phyloP scores from a whole-genome alignment of 2,888 invertebrate genomes.

The Synanthedon formicaeformis region DNA sequence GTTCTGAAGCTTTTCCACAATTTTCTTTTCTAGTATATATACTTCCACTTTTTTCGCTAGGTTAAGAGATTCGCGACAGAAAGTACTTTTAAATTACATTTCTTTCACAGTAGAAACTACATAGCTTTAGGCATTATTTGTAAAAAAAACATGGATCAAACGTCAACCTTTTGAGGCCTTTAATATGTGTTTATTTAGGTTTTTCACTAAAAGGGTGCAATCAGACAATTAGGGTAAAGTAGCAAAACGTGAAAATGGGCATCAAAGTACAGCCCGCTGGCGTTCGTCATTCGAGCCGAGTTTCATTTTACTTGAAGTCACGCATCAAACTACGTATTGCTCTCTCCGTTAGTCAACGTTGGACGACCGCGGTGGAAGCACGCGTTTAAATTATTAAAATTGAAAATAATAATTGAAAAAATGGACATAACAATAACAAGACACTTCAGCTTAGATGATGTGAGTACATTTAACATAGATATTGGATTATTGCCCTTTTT shows the following conservation, averaged over 20 bases:
- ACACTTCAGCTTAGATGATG: constrained; percentile 65
- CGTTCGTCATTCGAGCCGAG: constrained; percentile 20
- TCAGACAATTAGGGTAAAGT: not conserved
- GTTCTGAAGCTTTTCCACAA: too few relatives aligned
- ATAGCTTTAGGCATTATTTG: too few relatives aligned
- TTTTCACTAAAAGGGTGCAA: not conserved
- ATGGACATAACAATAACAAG: constrained; percentile 64
- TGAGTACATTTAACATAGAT: constrained; percentile 24
- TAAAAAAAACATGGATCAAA: not conserved
- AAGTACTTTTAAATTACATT: too few relatives aligned
- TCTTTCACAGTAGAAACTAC: too few relatives aligned
- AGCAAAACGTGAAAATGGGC: not conserved
- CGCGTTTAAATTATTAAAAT: constrained; percentile 9
- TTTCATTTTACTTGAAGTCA: constrained; percentile 18
- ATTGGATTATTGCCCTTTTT: too few relatives aligned
- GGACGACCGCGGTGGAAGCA: constrained; percentile 17
- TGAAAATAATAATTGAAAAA: constrained; percentile 17
- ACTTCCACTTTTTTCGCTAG: too few relatives aligned
- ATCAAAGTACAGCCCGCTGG: not conserved
- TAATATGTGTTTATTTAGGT: not conserved
- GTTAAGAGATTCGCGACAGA: too few relatives aligned
- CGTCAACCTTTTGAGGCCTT: not conserved
- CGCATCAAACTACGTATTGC: constrained; percentile 23
- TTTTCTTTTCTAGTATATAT: too few relatives aligned
- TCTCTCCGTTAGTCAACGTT: constrained; percentile 28